A percentile compares a stretch with the other conserved stretches of the same genome.
Evolutionary conservation across 2,113 vertebrate species (phyloP).

Genomic region (Sturnira hondurensis): DNA sequence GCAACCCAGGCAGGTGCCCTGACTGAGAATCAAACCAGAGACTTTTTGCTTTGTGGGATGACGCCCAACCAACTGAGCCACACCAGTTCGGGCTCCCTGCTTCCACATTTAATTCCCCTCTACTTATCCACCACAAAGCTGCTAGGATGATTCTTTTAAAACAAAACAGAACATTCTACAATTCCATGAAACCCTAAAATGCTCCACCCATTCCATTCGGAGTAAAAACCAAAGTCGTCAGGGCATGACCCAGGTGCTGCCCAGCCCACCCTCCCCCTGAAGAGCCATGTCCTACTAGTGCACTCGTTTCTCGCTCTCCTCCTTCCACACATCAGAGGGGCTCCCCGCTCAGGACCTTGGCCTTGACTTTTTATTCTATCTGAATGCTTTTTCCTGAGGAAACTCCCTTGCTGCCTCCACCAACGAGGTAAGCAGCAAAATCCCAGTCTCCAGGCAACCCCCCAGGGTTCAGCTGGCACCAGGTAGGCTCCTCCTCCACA

Average conservation of each 20-base stretch:
- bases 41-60: too few relatives aligned
- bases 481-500: background rate
- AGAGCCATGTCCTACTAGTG: background rate
- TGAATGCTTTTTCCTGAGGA: background rate
- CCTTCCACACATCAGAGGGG: background rate
- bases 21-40: too few relatives aligned
- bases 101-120: background rate
- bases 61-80: too few relatives aligned
- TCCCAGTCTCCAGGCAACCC: background rate
- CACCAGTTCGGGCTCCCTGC: background rate
- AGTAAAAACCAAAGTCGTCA: background rate
- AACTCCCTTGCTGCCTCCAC: background rate
- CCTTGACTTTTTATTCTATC: background rate
- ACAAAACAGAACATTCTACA: background rate
- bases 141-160: background rate
- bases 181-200: background rate
- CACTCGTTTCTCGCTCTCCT: background rate
- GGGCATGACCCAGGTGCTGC: fast-evolving
- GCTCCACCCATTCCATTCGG: background rate
- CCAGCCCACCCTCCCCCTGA: background rate
- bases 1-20: too few relatives aligned
- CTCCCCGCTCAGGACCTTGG: background rate
- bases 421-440: background rate
- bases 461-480: background rate
- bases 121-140: background rate